phyloP scores from a whole-genome alignment of 2,888 invertebrate species.

The Pollenia griseotomentosa region DNA sequence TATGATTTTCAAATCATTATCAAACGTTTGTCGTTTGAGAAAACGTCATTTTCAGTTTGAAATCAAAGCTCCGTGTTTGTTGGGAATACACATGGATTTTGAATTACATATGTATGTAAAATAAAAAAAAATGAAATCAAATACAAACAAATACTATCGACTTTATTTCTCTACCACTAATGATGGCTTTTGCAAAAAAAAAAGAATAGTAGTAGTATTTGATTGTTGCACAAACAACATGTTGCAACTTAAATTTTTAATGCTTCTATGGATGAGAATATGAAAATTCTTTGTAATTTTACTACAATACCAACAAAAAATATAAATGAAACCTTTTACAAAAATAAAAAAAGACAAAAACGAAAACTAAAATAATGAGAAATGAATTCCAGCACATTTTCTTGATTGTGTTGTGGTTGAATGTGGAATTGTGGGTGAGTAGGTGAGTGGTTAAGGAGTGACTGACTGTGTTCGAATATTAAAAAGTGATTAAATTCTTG shows the following conservation, averaged over 20 bases:
- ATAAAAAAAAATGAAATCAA: too few relatives aligned
- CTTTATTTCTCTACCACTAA: constrained; percentile 49
- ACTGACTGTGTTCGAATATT: constrained; percentile 25
- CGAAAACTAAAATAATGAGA: constrained; percentile 31
- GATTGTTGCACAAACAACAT: constrained; percentile 17
- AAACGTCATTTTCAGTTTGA: too few relatives aligned
- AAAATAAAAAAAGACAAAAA: background rate
- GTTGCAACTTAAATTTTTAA: constrained; percentile 34
- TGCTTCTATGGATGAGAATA: constrained; percentile 4
- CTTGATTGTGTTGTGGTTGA: background rate
- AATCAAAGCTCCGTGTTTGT: too few relatives aligned
- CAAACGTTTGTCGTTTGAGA: too few relatives aligned
- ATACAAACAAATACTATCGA: background rate
- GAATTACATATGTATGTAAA: too few relatives aligned
- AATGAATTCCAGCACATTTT: constrained; percentile 11
- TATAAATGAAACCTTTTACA: constrained; percentile 23
- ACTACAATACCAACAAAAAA: background rate
- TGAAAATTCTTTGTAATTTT: constrained; percentile 22
- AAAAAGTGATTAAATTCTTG: constrained; percentile 50
- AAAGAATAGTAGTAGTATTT: background rate
- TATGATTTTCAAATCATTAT: too few relatives aligned
- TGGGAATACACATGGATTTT: too few relatives aligned
- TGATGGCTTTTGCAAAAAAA: constrained; percentile 20
- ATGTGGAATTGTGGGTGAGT: background rate
- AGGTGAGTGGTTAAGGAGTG: background rate